Evolutionary conservation across 2,797 vertebrate species (phyloP), one percentile per base, ranked within the genome.

Genomic region (Bradypodion ventrale): DNA sequence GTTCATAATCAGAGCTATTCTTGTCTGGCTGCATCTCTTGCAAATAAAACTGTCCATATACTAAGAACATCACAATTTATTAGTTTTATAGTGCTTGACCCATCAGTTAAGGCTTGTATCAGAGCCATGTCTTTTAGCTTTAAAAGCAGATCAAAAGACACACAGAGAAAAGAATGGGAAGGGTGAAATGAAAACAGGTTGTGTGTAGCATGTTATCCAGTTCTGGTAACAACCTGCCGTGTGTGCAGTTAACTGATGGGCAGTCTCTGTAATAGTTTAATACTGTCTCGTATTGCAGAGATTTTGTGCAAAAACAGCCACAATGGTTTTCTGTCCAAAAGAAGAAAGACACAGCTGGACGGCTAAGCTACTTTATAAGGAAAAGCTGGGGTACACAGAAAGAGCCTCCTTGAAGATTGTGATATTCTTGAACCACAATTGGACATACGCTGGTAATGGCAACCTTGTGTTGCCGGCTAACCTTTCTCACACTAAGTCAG

Each of bases 1-100:
- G 42, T 46, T 37, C 37, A 37, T 65, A 27, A 40, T 46, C 5
- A 13, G 76, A 88, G 75, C 83, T 78, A 23, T 69, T 73, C 63
- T 88, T 89, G 56, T 65, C 83, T 60, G 73, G 56, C 29, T 69
- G 78, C 77, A 63, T 56, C 78, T 63, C n/a, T 12, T 46, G 62
- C 81, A 84, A 87, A 85, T 80, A 87, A 87, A 90, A 90, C 83
- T 84, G 85, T n/a, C 85, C 35, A 42, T 88, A 90, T 90, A 88
- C 78, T 62, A 15, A 52, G 42, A 66, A 52, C 21, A 83, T 40
- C 80, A 23, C 70, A 40, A 68, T 52, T 62, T 73, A 82, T 75
- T 75, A 75, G 5, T 37, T 68, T 66, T 66, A 1, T 52, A 83
- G 8, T 83, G 27, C 73, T 62, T 65, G 60, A 65, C 42, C 73